phyloP scores from a whole-genome alignment of 2,888 invertebrate species.

The Dynastes grantii region DNA sequence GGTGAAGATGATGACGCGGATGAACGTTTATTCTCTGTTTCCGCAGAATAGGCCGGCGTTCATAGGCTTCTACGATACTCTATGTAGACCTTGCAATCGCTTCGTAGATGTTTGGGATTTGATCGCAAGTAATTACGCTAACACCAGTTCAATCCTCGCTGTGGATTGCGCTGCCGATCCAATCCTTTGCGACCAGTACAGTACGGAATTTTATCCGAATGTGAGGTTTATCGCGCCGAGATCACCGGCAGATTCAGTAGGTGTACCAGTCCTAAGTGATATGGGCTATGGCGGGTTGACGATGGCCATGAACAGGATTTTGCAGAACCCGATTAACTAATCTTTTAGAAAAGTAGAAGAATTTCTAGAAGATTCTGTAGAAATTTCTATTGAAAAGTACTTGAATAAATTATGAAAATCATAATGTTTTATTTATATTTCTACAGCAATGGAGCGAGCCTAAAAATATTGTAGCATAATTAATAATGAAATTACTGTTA shows the following conservation, averaged over 20 bases:
- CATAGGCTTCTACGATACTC: not conserved
- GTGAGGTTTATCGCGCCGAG: not conserved
- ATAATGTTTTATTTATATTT: too few species aligned
- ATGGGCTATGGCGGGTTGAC: too few species aligned
- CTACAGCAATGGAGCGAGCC: too few species aligned
- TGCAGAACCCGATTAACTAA: too few species aligned
- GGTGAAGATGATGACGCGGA: too few species aligned
- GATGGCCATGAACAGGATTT: too few species aligned
- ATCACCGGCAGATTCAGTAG: not conserved
- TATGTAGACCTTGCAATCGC: not conserved
- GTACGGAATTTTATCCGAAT: not conserved
- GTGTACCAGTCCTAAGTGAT: not conserved
- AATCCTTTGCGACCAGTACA: not conserved
- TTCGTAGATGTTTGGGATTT: not conserved
- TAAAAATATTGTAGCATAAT: too few species aligned
- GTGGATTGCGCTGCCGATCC: not conserved
- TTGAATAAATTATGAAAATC: too few species aligned
- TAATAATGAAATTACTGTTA: too few species aligned
- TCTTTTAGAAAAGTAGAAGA: not conserved
- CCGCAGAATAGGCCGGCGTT: not conserved
- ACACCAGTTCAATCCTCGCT: not conserved
- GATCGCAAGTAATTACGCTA: not conserved
- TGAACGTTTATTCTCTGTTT: not conserved
- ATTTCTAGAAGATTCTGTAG: not conserved
- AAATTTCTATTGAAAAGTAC: too few species aligned